phyloP scores from a whole-genome alignment of 64 coral and sea anemone species.

The Actinia equina region DNA sequence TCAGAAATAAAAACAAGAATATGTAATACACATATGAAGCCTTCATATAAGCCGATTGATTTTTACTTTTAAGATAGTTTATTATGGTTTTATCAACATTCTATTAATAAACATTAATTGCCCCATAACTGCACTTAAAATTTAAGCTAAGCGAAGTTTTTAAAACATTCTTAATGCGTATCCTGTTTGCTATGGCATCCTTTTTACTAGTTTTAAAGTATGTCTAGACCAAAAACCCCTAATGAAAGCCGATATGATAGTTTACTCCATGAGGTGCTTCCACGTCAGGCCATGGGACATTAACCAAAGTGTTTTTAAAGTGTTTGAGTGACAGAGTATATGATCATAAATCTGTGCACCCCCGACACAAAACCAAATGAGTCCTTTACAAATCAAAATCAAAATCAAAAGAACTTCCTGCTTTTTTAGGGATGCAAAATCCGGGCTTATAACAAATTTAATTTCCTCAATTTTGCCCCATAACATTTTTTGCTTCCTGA shows the following conservation, averaged over 20 bases:
- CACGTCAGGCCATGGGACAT: no score
- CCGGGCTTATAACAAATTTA: background rate
- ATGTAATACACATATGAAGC: no score
- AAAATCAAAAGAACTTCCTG: background rate
- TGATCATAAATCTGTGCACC: background rate
- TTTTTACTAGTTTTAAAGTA: conserved; percentile 4
- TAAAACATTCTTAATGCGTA: conserved; percentile 1
- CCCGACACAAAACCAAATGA: background rate
- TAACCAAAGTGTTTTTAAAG: background rate
- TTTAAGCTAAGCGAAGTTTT: background rate
- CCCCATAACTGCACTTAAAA: background rate
- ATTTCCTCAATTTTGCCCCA: background rate
- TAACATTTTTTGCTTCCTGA: background rate
- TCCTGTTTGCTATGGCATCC: background rate
- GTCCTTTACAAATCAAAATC: background rate
- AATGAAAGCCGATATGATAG: background rate
- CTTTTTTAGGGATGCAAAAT: background rate
- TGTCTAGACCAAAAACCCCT: background rate
- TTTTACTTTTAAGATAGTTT: no score
- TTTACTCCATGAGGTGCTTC: background rate
- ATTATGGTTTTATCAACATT: no score
- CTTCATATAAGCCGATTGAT: no score
- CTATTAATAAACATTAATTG: no score
- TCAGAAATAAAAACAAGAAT: no score
- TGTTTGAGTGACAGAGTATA: background rate